Percentiles rank a stretch among this genome's conserved stretches.
Conservation (phyloP, 2,888 invertebrate species). For the Polyommatus icarus region DNA sequence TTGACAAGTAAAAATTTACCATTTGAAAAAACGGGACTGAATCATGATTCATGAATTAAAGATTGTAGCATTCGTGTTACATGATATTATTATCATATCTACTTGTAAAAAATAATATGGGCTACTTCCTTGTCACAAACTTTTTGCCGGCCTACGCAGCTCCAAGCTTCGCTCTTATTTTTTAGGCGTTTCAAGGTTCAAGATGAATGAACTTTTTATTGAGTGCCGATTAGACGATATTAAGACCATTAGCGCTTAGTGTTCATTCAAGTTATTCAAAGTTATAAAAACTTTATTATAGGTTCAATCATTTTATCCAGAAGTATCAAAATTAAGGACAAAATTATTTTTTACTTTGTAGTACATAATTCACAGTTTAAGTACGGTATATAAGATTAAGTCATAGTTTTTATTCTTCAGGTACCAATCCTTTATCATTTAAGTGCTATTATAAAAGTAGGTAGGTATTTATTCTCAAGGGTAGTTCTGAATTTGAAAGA, state of each 20-base stretch:
- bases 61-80: not conserved
- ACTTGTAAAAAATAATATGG: not conserved
- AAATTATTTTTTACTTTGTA: not conserved
- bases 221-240: not conserved
- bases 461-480: not conserved
- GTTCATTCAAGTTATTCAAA: not conserved
- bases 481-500: not conserved
- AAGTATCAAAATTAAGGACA: not conserved
- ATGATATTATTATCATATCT: constrained; percentile 8
- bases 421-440: not conserved
- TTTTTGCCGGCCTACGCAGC: constrained; percentile 26
- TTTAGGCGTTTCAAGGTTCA: constrained; percentile 7
- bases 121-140: constrained; percentile 21
- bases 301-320: constrained; percentile 2
- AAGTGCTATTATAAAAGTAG: not conserved
- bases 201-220: constrained; percentile 31
- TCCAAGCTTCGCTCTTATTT: constrained; percentile 24
- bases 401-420: not conserved
- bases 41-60: not conserved
- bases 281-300: constrained; percentile 17
- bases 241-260: constrained; percentile 1
- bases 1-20: too few relatives aligned
- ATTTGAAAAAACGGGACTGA: too few relatives aligned
- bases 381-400: not conserved
- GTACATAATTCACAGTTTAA: not conserved